These are phyloP conservation scores for Periphyllus acericola DNA, from an alignment of 2,888 invertebrate species.

Conservation along the genomic window DNA sequence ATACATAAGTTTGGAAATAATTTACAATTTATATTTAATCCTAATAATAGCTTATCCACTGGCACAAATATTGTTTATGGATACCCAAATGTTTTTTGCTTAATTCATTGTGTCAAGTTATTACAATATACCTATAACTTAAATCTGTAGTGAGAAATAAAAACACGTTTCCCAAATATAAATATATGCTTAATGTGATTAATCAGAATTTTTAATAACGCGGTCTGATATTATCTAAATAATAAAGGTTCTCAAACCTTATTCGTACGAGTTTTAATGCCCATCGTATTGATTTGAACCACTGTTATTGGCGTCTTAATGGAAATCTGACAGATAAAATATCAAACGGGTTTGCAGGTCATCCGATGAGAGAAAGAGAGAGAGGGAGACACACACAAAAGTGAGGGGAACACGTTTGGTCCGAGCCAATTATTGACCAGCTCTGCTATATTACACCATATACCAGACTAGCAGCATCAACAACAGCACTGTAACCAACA, in stretches of 20 bases:
- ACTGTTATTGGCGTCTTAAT: conserved; percentile 17
- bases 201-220: conserved; percentile 10
- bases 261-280: conserved; percentile 15
- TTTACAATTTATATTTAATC: no score
- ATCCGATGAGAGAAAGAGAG: background rate
- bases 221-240: conserved; percentile 6
- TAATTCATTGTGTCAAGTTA: background rate
- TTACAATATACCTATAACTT: background rate
- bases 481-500: background rate
- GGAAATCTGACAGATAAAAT: conserved; percentile 41
- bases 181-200: background rate
- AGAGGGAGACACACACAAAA: background rate
- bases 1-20: no score
- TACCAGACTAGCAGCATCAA: background rate
- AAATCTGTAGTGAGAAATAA: background rate
- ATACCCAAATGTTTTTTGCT: background rate
- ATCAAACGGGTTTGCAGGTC: conserved; percentile 40
- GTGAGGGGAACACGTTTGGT: background rate
- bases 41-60: no score
- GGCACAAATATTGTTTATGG: background rate
- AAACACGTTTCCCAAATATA: conserved; percentile 17
- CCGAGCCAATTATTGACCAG: conserved; percentile 49
- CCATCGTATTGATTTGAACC: background rate
- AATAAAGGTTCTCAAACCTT: background rate
- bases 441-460: conserved; percentile 26